phyloP scores from a whole-genome alignment of 2,113 vertebrate genomes.

The Danio rerio region GRCz12tu NC_133191.1:41406501-41407000 shows the following conservation, averaged over 20 bases:
- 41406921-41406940: background rate
- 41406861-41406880: constrained; percentile 3
- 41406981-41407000: background rate
- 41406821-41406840: constrained; percentile 3
- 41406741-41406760: constrained; percentile 27
- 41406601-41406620: constrained; percentile 33
- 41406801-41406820: constrained; percentile 15
- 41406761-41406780: constrained; percentile 12
- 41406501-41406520: constrained; percentile 19
- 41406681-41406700: constrained; percentile 40
- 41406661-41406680: constrained; percentile 22
- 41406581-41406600: constrained; percentile 46
- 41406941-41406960: background rate
- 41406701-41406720: constrained; percentile 48
- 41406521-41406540: background rate
- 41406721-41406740: constrained; percentile 37
- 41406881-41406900: background rate
- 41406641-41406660: constrained; percentile 32
- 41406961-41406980: background rate
- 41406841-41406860: background rate
- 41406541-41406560: constrained; percentile 36
- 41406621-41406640: constrained; percentile 43
- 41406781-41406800: constrained; percentile 17
- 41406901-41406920: background rate
- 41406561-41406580: constrained; percentile 30